Base-by-base conservation (phyloP, 2,113 vertebrate genomes). In the Psilopsiagon aurifrons region DNA sequence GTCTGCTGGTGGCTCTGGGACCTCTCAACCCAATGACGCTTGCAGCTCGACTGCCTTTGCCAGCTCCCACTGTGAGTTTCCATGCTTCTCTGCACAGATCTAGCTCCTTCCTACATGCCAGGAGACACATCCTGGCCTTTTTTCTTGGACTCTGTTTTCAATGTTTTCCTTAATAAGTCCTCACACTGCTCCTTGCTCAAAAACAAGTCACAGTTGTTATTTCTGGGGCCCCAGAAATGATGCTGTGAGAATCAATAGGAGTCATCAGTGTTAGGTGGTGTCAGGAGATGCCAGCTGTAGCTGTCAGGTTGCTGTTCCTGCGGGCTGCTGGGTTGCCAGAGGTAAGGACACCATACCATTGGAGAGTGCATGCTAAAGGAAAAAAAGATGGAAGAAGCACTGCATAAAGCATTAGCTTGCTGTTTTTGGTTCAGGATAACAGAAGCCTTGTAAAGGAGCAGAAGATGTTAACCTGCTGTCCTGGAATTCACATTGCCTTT, bases 261-360 rank as follows among this genome's bases (percentile, higher is more conserved):
- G 15, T 24, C 49, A 62, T 33, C 20, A 83, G 9, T 12, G 7
- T 74, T 73, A 52, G 59, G 19, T 71, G 13, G 17, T 69, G 35
- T 77, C 59, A 77, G 67, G 22, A 73, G 49, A 18, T 51, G 14
- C 17, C 59, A 69, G 25, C 5, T 13, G 7, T 13, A 16, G 39
- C 35, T 90, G 11, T 6, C 2, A 2, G 43, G 25, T 20, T 57
- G 23, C 52, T 85, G 55, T 0, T 85, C 44, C 51, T 55, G 39
- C 82, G 41, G 23, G 49, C 51, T 88, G 8, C 17, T 19, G 15
- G 6, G 1, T 22, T 47, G 33, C 20, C 46, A 79, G 51, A 39
- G 27, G 29, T 8, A 54, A 46, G 16, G 16, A 54, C 4, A 2
- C 12, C 35, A 1, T 6, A 5, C 27, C 1, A 1, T 14, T 46